Conservation (phyloP, 2,888 invertebrate species). For the Rhopalosiphum nymphaeae region DNA sequence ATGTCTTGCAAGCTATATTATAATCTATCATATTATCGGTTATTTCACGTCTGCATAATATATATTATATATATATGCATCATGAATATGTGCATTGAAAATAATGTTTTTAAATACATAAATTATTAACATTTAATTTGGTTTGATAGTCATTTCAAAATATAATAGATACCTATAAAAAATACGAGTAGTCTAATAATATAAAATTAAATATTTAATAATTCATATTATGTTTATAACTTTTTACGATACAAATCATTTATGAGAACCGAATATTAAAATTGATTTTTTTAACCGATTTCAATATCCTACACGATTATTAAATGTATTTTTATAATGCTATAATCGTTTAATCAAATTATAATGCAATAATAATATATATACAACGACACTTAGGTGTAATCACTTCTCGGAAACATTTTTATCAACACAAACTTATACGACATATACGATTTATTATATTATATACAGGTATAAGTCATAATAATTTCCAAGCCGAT, state of each 20-base stretch:
- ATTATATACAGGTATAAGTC: not conserved
- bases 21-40: not conserved
- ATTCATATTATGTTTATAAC: too few species aligned
- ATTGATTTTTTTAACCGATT: not conserved
- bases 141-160: not conserved
- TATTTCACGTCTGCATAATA: not conserved
- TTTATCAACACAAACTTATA: not conserved
- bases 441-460: not conserved
- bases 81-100: not conserved
- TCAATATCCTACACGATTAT: not conserved
- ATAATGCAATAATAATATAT: not conserved
- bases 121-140: not conserved
- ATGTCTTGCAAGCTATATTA: not conserved
- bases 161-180: not conserved
- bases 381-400: not conserved
- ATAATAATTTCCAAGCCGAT: not conserved
- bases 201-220: not conserved
- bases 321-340: not conserved
- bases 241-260: not conserved
- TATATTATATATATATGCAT: not conserved
- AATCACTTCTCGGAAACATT: not conserved
- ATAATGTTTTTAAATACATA: not conserved
- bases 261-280: not conserved
- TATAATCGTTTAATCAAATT: not conserved
- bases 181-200: not conserved